Base-by-base conservation (phyloP, 2,797 vertebrate species). In the Oryzias dopingdopingensis region DNA sequence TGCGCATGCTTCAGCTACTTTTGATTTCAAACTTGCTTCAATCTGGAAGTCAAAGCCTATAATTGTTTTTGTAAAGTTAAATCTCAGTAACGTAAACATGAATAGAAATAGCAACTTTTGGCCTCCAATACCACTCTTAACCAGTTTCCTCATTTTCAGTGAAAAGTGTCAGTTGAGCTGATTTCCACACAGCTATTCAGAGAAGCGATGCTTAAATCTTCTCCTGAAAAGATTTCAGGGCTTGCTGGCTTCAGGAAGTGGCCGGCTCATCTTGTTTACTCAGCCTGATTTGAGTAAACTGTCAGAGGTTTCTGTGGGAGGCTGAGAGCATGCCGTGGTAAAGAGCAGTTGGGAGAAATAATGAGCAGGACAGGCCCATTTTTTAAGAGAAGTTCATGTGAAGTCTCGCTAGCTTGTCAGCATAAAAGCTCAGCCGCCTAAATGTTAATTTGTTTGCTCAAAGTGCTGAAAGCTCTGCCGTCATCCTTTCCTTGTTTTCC, bases 221-320 rank as follows among this genome's bases (percentile, higher is more conserved):
- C 57, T 40, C 46, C 59, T 44, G 49, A 51, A 16, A 43, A 59
- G 0, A n/a, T 4, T 6, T 1, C 57, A 52, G 20, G 56, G 24
- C 6, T 18, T 52, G 47, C 48, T 42, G 47, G 47, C 61, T 70
- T 65, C 56, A 50, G 55, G 67, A 67, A 52, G 61, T 59, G 42
- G 14, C 24, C 48, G 1, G 61, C 41, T 52, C 4, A 23, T 70
- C 22, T 17, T 73, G 61, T 83, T 80, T 74, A 62, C 54, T 47
- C 65, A 48, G 57, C 52, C 69, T 74, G 61, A 60, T 72, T 57
- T 50, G 58, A 62, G 65, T 57, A 66, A 74, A 77, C 50, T 58
- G 68, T 52, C 70, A 24, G 37, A 5, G 37, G 66, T 76, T 77
- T 81, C 70, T 56, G 54, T 73, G 62, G 65, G 72, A 77, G 65